Conservation (phyloP, 2,113 vertebrate species). For the Trogon surrucura region DNA sequence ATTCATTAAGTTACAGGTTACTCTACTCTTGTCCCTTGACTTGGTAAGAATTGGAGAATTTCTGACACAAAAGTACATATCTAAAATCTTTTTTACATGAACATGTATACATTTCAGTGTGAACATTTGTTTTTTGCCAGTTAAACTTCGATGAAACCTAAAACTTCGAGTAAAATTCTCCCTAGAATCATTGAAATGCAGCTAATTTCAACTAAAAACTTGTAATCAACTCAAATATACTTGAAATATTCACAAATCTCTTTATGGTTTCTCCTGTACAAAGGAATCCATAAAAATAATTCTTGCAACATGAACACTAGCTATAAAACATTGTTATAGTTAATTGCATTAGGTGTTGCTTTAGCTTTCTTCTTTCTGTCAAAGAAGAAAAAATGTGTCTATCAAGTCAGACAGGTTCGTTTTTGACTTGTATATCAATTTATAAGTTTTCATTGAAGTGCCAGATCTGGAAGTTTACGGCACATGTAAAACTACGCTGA, state of each 20-base stretch:
- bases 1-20: background rate
- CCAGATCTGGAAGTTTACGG: background rate
- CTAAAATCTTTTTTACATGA: background rate
- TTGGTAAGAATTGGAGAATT: background rate
- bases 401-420: background rate
- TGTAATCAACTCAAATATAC: background rate
- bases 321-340: background rate
- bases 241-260: background rate
- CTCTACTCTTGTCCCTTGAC: background rate
- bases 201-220: background rate
- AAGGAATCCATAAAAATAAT: background rate
- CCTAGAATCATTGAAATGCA: background rate
- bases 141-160: background rate
- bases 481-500: background rate
- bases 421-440: background rate
- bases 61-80: background rate
- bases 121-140: background rate
- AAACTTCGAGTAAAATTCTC: background rate
- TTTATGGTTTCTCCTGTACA: background rate
- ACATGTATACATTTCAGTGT: accelerated
- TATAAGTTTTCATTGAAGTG: background rate
- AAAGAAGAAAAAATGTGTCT: background rate
- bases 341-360: background rate
- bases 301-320: background rate
- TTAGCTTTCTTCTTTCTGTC: background rate